Evolutionary conservation across 2,797 vertebrate genomes (phyloP), one percentile per base, ranked within the genome.

Genomic region (Centropyge bicolor): DNA sequence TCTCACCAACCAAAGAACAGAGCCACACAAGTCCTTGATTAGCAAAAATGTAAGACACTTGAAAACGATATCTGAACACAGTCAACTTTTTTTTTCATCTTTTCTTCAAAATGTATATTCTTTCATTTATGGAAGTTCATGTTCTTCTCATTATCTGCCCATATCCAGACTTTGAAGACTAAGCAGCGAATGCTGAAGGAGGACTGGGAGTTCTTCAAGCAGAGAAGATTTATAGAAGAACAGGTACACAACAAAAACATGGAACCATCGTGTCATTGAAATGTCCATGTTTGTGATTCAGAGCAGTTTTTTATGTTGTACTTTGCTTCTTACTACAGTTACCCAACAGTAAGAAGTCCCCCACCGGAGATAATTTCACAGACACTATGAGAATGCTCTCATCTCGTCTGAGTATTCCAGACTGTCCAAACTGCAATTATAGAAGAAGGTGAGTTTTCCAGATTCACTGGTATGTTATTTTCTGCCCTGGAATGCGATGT

Each of bases 391-490:
- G 97, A 77, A 96, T 98, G 96, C 93, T 99, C 56, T 99, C 98
- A 5, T 98, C 98, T 81, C 95, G 97, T 62, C 94, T 99, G 84
- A 97, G 95, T 87, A 96, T 98, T 91, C 97, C 98, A 48, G 98
- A 99, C 95, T 99, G 98, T 94, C 98, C 98, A 86, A 99, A 98
- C 94, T 99, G 98, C 93, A 98, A 97, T 95, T 99, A 99, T 85
- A 95, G 98, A 87, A 95, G 97, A 91, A 96, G 98, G 98, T 98
- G 87, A 95, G 95, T 87, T 78, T 24, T 4, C 11, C 52, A 22
- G 60, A 64, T 71, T 62, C 7, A n/a, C 7, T 64, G 35, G 12
- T 19, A 0, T 76, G 59, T 80, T 24, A 24, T 54, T 56, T 49
- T 70, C 41, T 57, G 41, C 4, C 2, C 22, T 57, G 48, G 24